Base-by-base conservation (phyloP, 2,797 vertebrate genomes). In the Esox masquinongy region DNA sequence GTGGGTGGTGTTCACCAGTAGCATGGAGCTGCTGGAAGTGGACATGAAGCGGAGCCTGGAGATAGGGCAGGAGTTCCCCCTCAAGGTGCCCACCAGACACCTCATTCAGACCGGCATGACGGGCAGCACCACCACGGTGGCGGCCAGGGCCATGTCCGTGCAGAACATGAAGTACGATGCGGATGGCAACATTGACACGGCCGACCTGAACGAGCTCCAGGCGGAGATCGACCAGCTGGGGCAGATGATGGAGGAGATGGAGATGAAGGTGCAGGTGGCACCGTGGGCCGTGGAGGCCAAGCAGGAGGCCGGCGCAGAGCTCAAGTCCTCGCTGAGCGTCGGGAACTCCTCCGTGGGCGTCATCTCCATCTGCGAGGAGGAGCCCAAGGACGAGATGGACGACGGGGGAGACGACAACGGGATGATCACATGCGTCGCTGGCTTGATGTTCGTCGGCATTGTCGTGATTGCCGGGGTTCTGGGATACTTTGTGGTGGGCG, bases 171-270 rank as follows among this genome's bases (percentile, higher is more conserved):
- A 96, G 80, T 98, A 97, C 61, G 96, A 97, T 68, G 96, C 94
- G 0, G 95, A 96, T 68, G 83, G 90, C 83, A 94, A 95, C 85
- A 96, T 98, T 76, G 97, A 99, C 81, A 96, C 94, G 19, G 89
- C 92, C 19, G 97, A 99, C 78, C 91, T 98, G 74, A 92, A 92
- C 69, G 95, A 96, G 72, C 92, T 99, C 82, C 96, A 97, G 85
- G 88, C 90, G 6, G 98, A 99, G 91, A 95, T 99, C 85, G 85
- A 90, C 78, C 96, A 97, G 90, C 94, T 99, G 86, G 95, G 93
- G 80, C 94, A 96, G 88, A 98, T 99, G 97, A 95, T 97, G 93
- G 94, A 97, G 81, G 96, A 99, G 90, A 99, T 99, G 98, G 98
- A 99, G 88, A 96, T 96, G 97, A 99, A 98, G 86, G 97, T 99